These are phyloP conservation scores for Rattus rattus DNA, from an alignment of 2,113 vertebrate genomes.

Conservation along the genomic window DNA sequence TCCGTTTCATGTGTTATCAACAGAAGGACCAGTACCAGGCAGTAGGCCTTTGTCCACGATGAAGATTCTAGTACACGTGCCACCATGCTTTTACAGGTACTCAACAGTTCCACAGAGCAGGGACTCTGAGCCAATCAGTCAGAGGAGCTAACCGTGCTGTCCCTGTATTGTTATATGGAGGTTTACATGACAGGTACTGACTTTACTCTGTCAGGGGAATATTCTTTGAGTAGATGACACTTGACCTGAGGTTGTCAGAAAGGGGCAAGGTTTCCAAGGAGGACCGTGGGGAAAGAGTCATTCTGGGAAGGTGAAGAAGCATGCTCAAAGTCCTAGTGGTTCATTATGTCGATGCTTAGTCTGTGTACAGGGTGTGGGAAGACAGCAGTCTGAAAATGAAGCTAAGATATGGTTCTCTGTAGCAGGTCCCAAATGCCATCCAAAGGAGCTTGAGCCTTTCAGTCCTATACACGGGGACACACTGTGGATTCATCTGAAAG, in stretches of 20 bases:
- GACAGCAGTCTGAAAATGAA: neutral
- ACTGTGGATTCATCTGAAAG: neutral
- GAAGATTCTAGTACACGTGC: neutral
- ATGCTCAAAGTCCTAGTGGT: neutral
- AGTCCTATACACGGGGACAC: neutral
- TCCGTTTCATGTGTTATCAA: conserved; percentile 27
- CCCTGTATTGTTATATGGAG: neutral
- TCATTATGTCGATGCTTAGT: neutral
- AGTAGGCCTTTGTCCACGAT: neutral
- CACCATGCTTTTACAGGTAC: neutral
- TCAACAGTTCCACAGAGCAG: neutral
- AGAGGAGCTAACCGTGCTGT: neutral
- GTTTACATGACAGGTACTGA: neutral
- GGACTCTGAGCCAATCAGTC: neutral
- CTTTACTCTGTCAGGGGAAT: neutral
- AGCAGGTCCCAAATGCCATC: neutral
- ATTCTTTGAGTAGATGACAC: neutral
- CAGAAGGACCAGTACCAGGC: neutral
- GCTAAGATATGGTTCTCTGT: neutral
- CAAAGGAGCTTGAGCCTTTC: neutral
- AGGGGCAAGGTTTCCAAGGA: neutral
- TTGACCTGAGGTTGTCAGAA: neutral
- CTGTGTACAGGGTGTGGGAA: neutral
- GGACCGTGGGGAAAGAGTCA: neutral
- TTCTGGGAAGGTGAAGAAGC: neutral